These are phyloP conservation scores for Xestia c-nigrum DNA, from an alignment of 2,888 invertebrate genomes.

Conservation along the genomic window DNA sequence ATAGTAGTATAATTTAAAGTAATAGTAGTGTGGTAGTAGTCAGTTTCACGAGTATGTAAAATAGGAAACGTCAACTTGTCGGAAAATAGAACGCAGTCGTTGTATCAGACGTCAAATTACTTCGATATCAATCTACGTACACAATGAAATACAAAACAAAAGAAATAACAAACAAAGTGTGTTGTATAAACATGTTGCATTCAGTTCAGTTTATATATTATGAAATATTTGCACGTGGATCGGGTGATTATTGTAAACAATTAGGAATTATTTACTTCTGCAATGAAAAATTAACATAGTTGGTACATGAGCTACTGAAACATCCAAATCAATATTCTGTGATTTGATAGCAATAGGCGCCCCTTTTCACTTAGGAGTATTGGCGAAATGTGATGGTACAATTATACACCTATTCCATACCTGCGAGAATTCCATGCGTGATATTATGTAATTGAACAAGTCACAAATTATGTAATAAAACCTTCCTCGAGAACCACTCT, in stretches of 20 bases:
- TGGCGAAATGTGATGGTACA: background rate
- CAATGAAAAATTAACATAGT: background rate
- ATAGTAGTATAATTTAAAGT: too few species aligned
- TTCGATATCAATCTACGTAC: conserved; percentile 24
- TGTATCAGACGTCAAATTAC: conserved; percentile 23
- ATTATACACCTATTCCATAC: background rate
- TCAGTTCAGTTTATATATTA: background rate
- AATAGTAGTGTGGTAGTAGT: too few species aligned
- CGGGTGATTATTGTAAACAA: background rate
- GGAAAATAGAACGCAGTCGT: conserved; percentile 24
- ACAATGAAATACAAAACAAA: conserved; percentile 14
- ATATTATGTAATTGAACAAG: background rate
- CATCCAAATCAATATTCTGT: too few species aligned
- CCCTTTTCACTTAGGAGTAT: background rate
- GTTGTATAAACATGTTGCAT: conserved; percentile 8
- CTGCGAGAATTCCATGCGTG: background rate
- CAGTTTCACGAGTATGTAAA: conserved; percentile 15
- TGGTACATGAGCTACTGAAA: background rate
- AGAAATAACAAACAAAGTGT: conserved; percentile 7
- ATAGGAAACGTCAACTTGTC: conserved; percentile 49
- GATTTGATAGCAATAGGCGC: background rate
- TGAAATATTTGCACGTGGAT: background rate
- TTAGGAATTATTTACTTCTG: background rate
- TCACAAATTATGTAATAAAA: too few species aligned
- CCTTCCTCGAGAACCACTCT: too few species aligned